Base-by-base conservation (phyloP, 2,113 vertebrate genomes). In the Romanogobio albipinnatus region DNA sequence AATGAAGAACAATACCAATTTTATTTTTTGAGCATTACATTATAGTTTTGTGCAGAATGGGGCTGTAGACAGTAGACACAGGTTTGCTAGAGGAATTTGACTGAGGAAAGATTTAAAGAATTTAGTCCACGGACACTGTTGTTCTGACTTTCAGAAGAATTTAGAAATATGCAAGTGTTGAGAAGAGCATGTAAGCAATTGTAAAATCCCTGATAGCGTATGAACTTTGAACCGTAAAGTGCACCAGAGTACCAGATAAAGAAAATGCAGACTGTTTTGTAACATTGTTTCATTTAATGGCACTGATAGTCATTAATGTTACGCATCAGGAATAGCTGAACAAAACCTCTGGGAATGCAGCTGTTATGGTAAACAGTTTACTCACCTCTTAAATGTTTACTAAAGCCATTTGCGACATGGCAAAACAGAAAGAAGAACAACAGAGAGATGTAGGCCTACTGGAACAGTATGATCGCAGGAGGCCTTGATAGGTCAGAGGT, bases 401-500 rank as follows among this genome's bases (percentile, higher is more conserved):
- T 79, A 73, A 33, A 62, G 83, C 6, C 78, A 62, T 75, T 43
- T 78, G 49, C 39, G n/a, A 47, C 49, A 66, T 75, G 19, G 82
- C 17, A 80, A 78, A 26, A 29, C 4, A 61, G 39, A 71, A 83
- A 86, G 24, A 26, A 66, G 53, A 22, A 56, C 39, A 82, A 53
- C 53, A 26, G 9, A 80, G 19, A 59, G 7, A 9, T 33, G 49
- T 24, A 76, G 14, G 8, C 74, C 49, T 51, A 51, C 14, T 13
- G 24, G 39, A 45, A 64, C 22, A 5, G 26, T 22, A 26, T 17
- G 74, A 76, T 15, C 10, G 33, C 70, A 78, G 39, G 53, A 90
- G 90, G 91, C 89, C 88, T 89, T 82, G 87, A 84, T 83, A 88
- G 90, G 93, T 90, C 90, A 89, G 82, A 88, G 82, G 78, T 76